Conservation (phyloP, 2,113 vertebrate genomes). For the Silurus meridionalis region DNA sequence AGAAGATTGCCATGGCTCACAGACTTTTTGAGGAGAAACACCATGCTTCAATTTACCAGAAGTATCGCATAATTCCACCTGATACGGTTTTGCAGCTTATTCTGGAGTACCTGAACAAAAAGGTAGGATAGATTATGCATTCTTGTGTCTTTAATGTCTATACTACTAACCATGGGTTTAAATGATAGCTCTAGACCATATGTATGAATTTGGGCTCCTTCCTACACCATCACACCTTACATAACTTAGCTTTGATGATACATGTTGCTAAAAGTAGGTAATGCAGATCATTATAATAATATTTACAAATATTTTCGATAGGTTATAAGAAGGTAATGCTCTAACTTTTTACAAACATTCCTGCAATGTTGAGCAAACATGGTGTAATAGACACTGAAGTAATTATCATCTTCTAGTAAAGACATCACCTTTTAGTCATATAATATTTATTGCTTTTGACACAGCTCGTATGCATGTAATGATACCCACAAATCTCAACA, state of each 20-base stretch:
- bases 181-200: not conserved
- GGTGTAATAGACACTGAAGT: too few species aligned
- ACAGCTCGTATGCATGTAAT: not conserved
- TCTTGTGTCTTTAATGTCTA: not conserved
- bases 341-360: not conserved
- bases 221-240: not conserved
- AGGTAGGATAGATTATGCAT: slow-evolving; percentile 61
- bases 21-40: slow-evolving; percentile 75
- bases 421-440: not conserved
- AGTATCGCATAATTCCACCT: slow-evolving; percentile 72
- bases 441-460: not conserved
- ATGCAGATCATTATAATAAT: not conserved
- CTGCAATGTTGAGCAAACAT: not conserved
- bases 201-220: not conserved
- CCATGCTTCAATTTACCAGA: slow-evolving; percentile 76
- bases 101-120: slow-evolving; percentile 73
- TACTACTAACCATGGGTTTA: not conserved
- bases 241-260: too few species aligned
- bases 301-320: not conserved
- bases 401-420: too few species aligned
- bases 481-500: not conserved
- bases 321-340: not conserved
- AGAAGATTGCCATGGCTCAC: slow-evolving; percentile 64
- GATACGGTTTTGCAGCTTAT: slow-evolving; percentile 66
- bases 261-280: not conserved